Conservation (phyloP, 2,888 invertebrate genomes). For the Eupithecia subfuscata region DNA sequence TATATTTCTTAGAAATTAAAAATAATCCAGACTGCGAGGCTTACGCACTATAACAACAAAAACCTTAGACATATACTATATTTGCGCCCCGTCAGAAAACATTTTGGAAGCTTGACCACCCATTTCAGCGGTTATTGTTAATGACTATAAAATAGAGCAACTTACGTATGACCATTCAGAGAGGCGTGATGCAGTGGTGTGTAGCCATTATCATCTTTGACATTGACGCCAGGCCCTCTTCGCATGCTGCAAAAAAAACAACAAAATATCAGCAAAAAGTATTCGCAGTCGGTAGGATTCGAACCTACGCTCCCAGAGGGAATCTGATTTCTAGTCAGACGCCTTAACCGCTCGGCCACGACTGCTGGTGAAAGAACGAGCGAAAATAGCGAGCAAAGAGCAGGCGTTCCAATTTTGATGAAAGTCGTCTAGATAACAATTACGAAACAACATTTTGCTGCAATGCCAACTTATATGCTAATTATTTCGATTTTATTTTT, state of each 20-base stretch:
- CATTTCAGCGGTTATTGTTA: not conserved
- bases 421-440: not conserved
- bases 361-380: constrained; percentile 75
- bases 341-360: constrained; percentile 95
- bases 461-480: not conserved
- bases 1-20: too few relatives aligned
- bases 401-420: not conserved
- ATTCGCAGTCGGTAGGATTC: constrained; percentile 93
- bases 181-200: constrained; percentile 97
- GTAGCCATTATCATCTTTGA: constrained; percentile 96
- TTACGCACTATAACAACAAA: too few relatives aligned
- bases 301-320: constrained; percentile 96
- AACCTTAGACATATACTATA: too few relatives aligned
- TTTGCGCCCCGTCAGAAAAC: not conserved
- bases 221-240: constrained; percentile 95
- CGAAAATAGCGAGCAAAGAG: constrained; percentile 49
- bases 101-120: not conserved
- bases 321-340: constrained; percentile 95
- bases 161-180: constrained; percentile 95
- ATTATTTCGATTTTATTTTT: not conserved
- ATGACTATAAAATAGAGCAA: constrained; percentile 40
- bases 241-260: constrained; percentile 88
- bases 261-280: constrained; percentile 47
- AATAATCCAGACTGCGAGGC: too few relatives aligned
- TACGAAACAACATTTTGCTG: not conserved